Evolutionary conservation across 1,140 invertebrate genomes (phyloP).

Genomic region (Lutraria rhynchaena): DNA sequence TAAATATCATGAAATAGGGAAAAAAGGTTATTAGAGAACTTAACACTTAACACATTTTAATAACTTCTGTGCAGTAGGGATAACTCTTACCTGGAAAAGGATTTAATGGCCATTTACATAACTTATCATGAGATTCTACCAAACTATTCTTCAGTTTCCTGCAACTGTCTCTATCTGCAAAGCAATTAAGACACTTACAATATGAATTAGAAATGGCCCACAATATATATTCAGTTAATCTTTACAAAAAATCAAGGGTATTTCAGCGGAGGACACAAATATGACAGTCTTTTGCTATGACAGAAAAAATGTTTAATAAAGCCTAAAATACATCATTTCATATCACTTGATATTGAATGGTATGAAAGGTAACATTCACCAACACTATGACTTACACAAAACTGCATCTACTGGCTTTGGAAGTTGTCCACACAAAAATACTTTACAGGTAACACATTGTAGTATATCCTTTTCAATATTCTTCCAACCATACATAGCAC

Average conservation of each 20-base stretch:
- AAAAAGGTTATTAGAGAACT: neutral
- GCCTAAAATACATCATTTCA: too few species aligned
- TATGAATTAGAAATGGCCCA: too few species aligned
- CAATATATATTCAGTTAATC: too few species aligned
- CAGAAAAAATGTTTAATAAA: too few species aligned
- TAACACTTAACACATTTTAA: neutral
- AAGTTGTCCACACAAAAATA: slow-evolving; percentile 68
- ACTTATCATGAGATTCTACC: slow-evolving; percentile 28
- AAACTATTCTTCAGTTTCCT: slow-evolving; percentile 60
- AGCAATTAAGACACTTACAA: neutral
- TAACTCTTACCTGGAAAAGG: slow-evolving; percentile 44
- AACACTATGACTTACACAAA: slow-evolving; percentile 68
- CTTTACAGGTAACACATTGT: slow-evolving; percentile 72
- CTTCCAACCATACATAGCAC: slow-evolving; percentile 78
- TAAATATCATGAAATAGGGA: neutral
- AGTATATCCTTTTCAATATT: slow-evolving; percentile 75
- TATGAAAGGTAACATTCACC: too few species aligned
- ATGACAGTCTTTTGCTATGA: too few species aligned
- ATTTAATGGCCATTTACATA: slow-evolving; percentile 47
- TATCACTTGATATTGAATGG: too few species aligned
- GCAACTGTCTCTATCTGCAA: slow-evolving; percentile 66
- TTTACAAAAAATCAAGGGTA: too few species aligned
- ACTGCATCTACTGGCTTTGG: slow-evolving; percentile 54
- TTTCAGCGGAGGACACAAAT: too few species aligned
- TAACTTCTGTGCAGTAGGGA: neutral